Conservation (phyloP, 2,888 invertebrate species). For the Drosophila helvetica region DNA sequence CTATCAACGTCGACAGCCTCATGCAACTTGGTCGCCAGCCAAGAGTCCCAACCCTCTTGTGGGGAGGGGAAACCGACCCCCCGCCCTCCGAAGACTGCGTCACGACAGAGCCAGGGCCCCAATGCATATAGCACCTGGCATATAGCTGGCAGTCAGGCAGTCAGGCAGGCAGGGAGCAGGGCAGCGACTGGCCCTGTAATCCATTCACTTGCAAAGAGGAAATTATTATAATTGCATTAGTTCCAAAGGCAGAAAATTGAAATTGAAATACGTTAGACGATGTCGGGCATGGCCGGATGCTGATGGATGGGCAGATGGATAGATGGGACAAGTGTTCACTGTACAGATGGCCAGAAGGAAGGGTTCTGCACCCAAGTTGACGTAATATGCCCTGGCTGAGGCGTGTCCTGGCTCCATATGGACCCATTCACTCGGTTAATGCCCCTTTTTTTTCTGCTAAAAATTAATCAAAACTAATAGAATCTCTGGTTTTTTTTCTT, state of each 20-base stretch:
- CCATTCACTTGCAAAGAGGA: slow-evolving; percentile 69
- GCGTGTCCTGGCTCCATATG: slow-evolving; percentile 10
- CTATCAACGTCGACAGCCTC: slow-evolving; percentile 50
- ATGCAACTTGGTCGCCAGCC: slow-evolving; percentile 63
- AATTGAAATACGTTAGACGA: slow-evolving; percentile 71
- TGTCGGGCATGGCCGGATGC: slow-evolving; percentile 50
- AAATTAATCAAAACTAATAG: slow-evolving; percentile 43
- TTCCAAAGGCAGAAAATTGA: slow-evolving; percentile 77
- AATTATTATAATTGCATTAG: slow-evolving; percentile 81
- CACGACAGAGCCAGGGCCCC: slow-evolving; percentile 29
- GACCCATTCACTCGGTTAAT: slow-evolving; percentile 12
- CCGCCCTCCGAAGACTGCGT: slow-evolving; percentile 26
- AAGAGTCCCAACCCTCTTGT: slow-evolving; percentile 33
- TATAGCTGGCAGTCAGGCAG: slow-evolving; percentile 23
- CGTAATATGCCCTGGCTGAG: slow-evolving; percentile 38
- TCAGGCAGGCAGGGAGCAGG: slow-evolving; percentile 12
- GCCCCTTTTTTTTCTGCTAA: background rate
- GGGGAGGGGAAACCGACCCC: background rate
- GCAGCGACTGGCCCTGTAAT: slow-evolving; percentile 49
- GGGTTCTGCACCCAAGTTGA: slow-evolving; percentile 19
- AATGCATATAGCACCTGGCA: slow-evolving; percentile 35
- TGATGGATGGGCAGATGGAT: slow-evolving; percentile 52
- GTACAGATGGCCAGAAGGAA: background rate
- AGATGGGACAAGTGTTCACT: slow-evolving; percentile 1
- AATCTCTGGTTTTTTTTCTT: slow-evolving; percentile 19